Percentiles rank a stretch among this genome's conserved stretches.
Conservation (phyloP, 2,113 vertebrate species). For the Atlantisia rogersi region DNA sequence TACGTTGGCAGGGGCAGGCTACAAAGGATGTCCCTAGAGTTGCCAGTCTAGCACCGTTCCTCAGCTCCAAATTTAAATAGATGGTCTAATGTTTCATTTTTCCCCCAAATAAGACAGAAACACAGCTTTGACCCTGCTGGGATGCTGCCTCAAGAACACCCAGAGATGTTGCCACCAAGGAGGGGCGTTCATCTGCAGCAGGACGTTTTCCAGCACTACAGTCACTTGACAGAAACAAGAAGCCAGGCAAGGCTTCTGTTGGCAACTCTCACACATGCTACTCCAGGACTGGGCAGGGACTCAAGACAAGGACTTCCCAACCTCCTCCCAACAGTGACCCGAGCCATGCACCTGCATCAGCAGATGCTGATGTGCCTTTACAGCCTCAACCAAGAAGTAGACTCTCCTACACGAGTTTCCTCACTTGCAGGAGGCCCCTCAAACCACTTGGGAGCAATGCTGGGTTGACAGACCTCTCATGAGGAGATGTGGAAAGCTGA, state of each 20-base stretch:
- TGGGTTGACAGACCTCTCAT: not conserved
- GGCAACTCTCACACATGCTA: not conserved
- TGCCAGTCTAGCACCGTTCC: conserved; percentile 26
- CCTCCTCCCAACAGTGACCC: not conserved
- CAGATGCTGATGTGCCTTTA: not conserved
- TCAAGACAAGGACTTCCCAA: not conserved
- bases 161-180: not conserved
- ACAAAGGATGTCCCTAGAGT: conserved; percentile 30
- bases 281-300: not conserved
- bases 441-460: not conserved
- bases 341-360: not conserved
- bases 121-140: not conserved
- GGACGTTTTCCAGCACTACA: not conserved
- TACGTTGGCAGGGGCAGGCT: not conserved
- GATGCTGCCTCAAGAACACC: not conserved
- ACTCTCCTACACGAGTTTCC: not conserved
- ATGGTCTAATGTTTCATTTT: not conserved
- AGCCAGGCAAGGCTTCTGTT: not conserved
- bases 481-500: not conserved
- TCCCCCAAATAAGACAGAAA: not conserved
- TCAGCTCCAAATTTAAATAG: not conserved
- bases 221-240: not conserved
- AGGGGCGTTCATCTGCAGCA: not conserved
- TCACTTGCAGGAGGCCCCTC: not conserved
- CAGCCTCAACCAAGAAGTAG: not conserved